A percentile compares a stretch with the other conserved stretches of the same genome.
These are phyloP conservation scores for Aricia artaxerxes DNA, from an alignment of 2,888 invertebrate species.

Conservation along the genomic window DNA sequence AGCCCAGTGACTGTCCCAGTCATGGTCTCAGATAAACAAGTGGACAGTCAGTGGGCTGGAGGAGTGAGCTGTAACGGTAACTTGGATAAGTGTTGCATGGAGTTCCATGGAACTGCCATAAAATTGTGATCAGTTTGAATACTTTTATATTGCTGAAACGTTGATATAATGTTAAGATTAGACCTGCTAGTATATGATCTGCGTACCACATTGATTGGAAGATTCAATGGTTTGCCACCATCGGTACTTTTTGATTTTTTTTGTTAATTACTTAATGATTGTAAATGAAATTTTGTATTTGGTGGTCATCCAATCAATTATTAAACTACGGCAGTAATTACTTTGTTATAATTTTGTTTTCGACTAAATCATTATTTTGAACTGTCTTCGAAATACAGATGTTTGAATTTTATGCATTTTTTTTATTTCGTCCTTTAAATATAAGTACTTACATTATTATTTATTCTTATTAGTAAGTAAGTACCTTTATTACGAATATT, in stretches of 20 bases:
- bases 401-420: slow-evolving; percentile 70
- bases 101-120: slow-evolving; percentile 77
- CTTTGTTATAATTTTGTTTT: slow-evolving; percentile 76
- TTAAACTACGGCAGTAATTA: slow-evolving; percentile 62
- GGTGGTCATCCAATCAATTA: slow-evolving; percentile 70
- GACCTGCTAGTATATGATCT: slow-evolving; percentile 76
- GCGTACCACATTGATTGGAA: slow-evolving; percentile 70
- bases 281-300: slow-evolving; percentile 44
- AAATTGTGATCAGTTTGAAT: slow-evolving; percentile 79
- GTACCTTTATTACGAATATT: too few relatives aligned
- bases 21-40: slow-evolving; percentile 27
- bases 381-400: slow-evolving; percentile 76
- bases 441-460: not conserved
- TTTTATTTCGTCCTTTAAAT: not conserved
- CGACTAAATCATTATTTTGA: slow-evolving; percentile 76
- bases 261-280: slow-evolving; percentile 51
- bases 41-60: slow-evolving; percentile 28
- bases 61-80: slow-evolving; percentile 45
- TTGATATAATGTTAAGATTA: slow-evolving; percentile 74
- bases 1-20: slow-evolving; percentile 26
- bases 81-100: slow-evolving; percentile 74
- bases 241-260: slow-evolving; percentile 54
- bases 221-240: slow-evolving; percentile 55
- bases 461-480: too few relatives aligned
- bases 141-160: slow-evolving; percentile 78